A percentile compares a stretch with the other conserved stretches of the same genome.
Evolutionary conservation across 2,888 invertebrate genomes (phyloP).

Genomic region (Oscheius sp.): DNA sequence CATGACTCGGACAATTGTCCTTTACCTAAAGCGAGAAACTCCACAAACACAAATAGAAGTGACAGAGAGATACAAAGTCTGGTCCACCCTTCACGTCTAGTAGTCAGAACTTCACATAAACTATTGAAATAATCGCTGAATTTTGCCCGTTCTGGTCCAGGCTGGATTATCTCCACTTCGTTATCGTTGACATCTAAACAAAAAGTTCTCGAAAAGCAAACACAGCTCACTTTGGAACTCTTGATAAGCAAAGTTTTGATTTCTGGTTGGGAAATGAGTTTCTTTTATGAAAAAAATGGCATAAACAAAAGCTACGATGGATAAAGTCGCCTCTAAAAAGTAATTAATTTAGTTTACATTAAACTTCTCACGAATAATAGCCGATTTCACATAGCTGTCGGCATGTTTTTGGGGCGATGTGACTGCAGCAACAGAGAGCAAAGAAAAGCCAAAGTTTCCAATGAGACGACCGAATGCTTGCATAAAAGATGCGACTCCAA

Average conservation of each 20-base stretch:
- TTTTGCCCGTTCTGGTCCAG: slow-evolving; percentile 1
- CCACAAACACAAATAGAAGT: slow-evolving; percentile 61
- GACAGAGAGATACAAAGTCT: slow-evolving; percentile 61
- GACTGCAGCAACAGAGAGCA: slow-evolving; percentile 49
- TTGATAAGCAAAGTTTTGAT: slow-evolving; percentile 17
- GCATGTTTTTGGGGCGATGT: slow-evolving; percentile 46
- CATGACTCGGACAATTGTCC: not conserved
- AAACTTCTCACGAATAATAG: slow-evolving; percentile 45
- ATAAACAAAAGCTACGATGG: slow-evolving; percentile 53
- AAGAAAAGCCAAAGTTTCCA: slow-evolving; percentile 46
- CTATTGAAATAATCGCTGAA: not conserved
- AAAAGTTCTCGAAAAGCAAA: not conserved
- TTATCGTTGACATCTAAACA: not conserved
- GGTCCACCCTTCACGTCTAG: slow-evolving; percentile 57
- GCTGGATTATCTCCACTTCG: slow-evolving; percentile 6
- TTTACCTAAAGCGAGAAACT: slow-evolving; percentile 62
- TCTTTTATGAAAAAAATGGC: slow-evolving; percentile 56
- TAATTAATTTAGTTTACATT: not conserved
- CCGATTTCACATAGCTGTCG: slow-evolving; percentile 44
- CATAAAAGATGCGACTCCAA: slow-evolving; percentile 57
- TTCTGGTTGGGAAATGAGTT: slow-evolving; percentile 47
- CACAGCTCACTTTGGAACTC: slow-evolving; percentile 12
- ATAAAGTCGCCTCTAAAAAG: slow-evolving; percentile 42
- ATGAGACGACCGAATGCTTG: slow-evolving; percentile 53
- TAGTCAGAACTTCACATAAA: slow-evolving; percentile 46